Percentiles rank a stretch among this genome's conserved stretches.
Evolutionary conservation across 2,888 invertebrate genomes (phyloP).

Genomic region (Acanthosepion lycidas): DNA sequence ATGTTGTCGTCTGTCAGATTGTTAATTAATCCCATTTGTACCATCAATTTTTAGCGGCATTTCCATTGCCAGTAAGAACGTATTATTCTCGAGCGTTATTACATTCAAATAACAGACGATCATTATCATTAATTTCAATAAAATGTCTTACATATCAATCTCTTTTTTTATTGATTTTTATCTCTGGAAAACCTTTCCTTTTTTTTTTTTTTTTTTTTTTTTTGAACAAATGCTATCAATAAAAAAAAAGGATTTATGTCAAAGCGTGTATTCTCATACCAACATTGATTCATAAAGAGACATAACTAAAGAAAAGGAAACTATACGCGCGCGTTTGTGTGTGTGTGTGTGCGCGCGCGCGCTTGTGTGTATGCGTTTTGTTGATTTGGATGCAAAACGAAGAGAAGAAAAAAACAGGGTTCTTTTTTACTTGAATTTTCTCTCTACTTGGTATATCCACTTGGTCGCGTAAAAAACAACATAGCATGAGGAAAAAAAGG

Average conservation of each 20-base stretch:
- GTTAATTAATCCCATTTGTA: conserved; percentile 33
- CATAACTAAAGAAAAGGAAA: neutral
- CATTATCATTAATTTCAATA: neutral
- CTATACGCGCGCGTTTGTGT: too few relatives aligned
- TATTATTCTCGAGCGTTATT: neutral
- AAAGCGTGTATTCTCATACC: neutral
- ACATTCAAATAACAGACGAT: neutral
- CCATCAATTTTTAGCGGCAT: conserved; percentile 18
- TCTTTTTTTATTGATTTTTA: neutral
- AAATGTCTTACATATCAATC: neutral
- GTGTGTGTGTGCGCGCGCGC: too few relatives aligned
- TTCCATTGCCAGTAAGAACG: neutral
- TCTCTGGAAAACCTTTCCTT: neutral
- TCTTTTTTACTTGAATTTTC: too few relatives aligned
- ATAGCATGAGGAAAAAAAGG: too few relatives aligned
- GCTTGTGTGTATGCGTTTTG: too few relatives aligned
- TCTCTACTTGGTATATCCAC: too few relatives aligned
- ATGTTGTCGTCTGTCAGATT: conserved; percentile 8
- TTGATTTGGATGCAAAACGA: too few relatives aligned
- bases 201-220: neutral
- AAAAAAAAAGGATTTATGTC: too few relatives aligned
- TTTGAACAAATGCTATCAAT: neutral
- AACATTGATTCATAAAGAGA: neutral
- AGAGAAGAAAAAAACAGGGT: too few relatives aligned
- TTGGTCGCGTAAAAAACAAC: too few relatives aligned